A percentile compares a stretch with the other conserved stretches of the same genome.
Evolutionary conservation across 2,113 vertebrate species (phyloP).

Genomic region (Psophia crepitans): DNA sequence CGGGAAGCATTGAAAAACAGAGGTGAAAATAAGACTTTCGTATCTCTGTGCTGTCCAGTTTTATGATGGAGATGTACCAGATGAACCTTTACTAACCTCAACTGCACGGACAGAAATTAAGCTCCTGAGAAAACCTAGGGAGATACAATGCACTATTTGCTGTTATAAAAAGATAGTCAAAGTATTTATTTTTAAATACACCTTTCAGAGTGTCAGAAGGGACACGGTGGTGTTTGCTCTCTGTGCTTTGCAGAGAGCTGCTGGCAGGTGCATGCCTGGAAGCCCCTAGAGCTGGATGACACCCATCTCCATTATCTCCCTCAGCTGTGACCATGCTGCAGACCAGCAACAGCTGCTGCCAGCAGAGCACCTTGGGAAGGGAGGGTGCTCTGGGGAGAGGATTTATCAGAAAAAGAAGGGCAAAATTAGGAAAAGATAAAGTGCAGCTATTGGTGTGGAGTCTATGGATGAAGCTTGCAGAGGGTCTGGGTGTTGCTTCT

Average conservation of each 20-base stretch:
- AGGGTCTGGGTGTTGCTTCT: accelerated
- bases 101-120: neutral
- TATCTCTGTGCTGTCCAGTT: neutral
- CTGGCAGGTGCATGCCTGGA: neutral
- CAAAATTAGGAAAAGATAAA: accelerated
- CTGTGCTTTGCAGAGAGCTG: neutral
- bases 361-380: neutral
- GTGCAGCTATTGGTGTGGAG: accelerated
- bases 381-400: neutral
- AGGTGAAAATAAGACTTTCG: neutral
- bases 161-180: neutral
- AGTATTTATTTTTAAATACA: neutral
- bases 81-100: neutral
- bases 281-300: neutral
- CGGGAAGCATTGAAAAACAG: neutral
- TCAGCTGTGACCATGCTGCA: neutral
- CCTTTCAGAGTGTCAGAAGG: neutral
- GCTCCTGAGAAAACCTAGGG: neutral
- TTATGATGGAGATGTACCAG: neutral
- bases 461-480: accelerated
- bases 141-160: neutral
- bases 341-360: neutral
- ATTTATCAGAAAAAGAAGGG: neutral
- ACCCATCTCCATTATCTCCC: too few species aligned
- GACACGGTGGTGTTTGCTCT: neutral